Evolutionary conservation across 53 echinoderm and acorn worm species (phyloP), one percentile per base, ranked within the genome.

Genomic region (Patiria pectinifera): DNA sequence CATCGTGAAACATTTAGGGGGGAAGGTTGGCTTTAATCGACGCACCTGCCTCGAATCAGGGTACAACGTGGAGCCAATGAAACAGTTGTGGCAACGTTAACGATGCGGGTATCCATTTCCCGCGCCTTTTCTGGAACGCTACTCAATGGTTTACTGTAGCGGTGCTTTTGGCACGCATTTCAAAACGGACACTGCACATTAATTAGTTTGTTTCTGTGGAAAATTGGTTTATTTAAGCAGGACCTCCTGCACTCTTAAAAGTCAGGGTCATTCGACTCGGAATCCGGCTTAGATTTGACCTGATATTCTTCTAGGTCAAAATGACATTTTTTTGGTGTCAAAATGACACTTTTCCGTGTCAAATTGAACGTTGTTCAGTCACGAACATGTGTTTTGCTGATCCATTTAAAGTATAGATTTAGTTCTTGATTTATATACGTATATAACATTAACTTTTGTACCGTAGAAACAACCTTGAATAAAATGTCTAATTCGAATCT

Each of bases 41-140:
- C 85, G 18, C 90, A 90, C 63, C 90, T 90, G 90, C 81, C 80
- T 21, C 70, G 59, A 90, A 90, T 90, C 90, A 90, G 18, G 8
- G 53, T 15, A 66, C 5, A 90, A 90, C 66, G 80, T 90, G 90
- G 6, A 23, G 44, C 82, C 69, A 81, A 90, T 90, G 81, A 90
- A 90, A 66, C 48, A 46, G 90, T 66, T 80, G 45, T 90, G 80
- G 81, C 81, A 90, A 61, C 80, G 81, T 66, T 90, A 90, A 90
- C 70, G 81, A 90, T 81, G 81, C 90, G 66, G 69, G 21, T 44
- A 80, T 45, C 80, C 81, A 80, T 75, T 71, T 49, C 35, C 84
- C 21, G 46, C n/a, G n/a, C 69, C 85, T 45, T 18, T 46, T 85
- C 66, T 69, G 2, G 11, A 22, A 18, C 24, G 15, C 19, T 24